Base-by-base conservation (phyloP, 1,140 invertebrate genomes). In the Lordiphosa collinella region DNA sequence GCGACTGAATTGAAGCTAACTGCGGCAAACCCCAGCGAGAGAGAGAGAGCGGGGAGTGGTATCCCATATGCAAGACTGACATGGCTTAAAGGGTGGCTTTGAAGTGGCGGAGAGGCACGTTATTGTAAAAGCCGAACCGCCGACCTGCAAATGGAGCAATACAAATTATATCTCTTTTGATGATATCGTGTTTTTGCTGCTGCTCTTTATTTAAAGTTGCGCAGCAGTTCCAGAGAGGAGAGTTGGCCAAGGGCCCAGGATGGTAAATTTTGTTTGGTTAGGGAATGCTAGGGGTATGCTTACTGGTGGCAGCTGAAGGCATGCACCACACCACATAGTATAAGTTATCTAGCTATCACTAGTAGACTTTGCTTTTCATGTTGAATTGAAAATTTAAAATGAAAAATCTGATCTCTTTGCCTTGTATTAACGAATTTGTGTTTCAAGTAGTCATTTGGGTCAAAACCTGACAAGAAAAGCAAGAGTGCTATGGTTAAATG, bases 81-180 rank as follows among this genome's bases (percentile, higher is more conserved):
- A 57, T 31, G 31, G 12, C 16, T 31, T 31, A 29, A 59, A 44
- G 10, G 55, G 16, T 10, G 32, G 16, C n/a, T n/a, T n/a, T n/a
- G 41, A 2, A 7, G 11, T 1, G 38, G 2, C 37, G 11, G 7
- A 9, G n/a, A 14, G 53, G 37, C 34, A 60, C 48, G 58, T 65
- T 70, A 76, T 61, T 72, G 37, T 55, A 71, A 66, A 44, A 61
- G 60, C 37, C 59, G 73, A 73, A 74, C 76, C 82, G 78, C 63
- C 79, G 79, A 78, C 78, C n/a, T 84, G 78, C 78, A 84, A 84
- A 84, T 84, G 78, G 78, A 84, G 78, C 78, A 84, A n/a, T 79
- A 84, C 84, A 84, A 84, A 84, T 84, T 84, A 84, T 84, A 84
- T 84, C 84, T 79, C 78, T 73, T 84, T 84, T 79, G 78, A 84